These are phyloP conservation scores for Oncorhynchus clarkii DNA, from an alignment of 2,113 vertebrate species.

Conservation along the genomic window DNA sequence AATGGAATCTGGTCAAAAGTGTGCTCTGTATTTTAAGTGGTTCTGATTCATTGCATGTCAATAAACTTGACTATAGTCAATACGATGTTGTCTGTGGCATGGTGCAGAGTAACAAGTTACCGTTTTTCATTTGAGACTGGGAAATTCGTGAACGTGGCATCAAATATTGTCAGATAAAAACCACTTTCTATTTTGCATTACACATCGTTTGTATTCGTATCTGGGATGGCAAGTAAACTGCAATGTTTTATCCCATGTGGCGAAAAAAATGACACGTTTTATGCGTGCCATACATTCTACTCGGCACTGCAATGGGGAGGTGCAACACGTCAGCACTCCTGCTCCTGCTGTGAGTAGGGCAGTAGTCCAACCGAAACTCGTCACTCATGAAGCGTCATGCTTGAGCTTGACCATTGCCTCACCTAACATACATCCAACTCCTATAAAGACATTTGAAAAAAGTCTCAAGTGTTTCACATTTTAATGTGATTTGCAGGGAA, in stretches of 20 bases:
- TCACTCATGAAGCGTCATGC: too few relatives aligned
- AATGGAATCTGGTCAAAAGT: background rate
- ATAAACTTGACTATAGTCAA: background rate
- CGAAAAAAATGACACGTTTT: constrained; percentile 12
- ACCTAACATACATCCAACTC: too few relatives aligned
- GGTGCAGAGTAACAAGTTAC: constrained; percentile 3
- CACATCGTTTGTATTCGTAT: background rate
- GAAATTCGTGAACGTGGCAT: background rate
- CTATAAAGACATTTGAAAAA: too few relatives aligned
- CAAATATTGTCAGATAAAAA: background rate
- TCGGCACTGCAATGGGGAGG: constrained; percentile 39
- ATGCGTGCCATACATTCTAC: constrained; percentile 17
- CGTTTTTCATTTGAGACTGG: background rate
- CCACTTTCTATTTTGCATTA: background rate
- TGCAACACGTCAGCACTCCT: constrained; percentile 88
- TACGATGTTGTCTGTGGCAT: constrained; percentile 54
- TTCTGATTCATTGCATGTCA: background rate
- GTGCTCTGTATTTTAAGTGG: background rate
- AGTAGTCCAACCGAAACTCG: background rate
- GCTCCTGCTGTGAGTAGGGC: constrained; percentile 2
- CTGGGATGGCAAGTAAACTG: background rate
- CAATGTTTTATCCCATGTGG: background rate
- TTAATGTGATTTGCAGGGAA: too few relatives aligned
- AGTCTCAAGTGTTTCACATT: too few relatives aligned
- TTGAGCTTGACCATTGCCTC: too few relatives aligned